Base-by-base conservation (phyloP, 2,113 vertebrate genomes). In the Probosciger aterrimus region DNA sequence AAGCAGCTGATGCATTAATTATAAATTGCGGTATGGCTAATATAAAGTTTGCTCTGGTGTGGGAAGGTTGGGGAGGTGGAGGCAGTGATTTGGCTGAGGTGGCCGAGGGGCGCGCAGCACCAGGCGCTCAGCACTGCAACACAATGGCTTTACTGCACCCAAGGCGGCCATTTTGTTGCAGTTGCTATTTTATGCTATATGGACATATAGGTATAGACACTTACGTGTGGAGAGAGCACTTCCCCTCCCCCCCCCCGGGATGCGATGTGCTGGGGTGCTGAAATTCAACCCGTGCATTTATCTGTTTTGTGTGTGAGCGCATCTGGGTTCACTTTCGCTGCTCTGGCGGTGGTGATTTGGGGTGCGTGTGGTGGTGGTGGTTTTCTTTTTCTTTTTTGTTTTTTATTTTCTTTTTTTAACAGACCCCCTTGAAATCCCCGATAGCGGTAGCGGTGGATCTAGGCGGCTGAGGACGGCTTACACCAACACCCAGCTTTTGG, bases 401-500 rank as follows among this genome's bases (percentile, higher is more conserved):
- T 74, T 53, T 52, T 46, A 33, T 65, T 65, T 22, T 65, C 27
- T 43, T 52, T 41, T 97, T 97, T 97, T 98, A 96, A 90, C 97
- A 99, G 99, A 99, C 96, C 98, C 99, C 82, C 98, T 99, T 95
- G 99, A 99, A 96, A 97, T 97, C 88, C 97, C 98, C 65, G 99
- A 99, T 88, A 98, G 98, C 96, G 97, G 97, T 82, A 97, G 93
- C 92, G 97, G 98, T 68, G 97, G 98, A 93, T 99, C 99, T 73
- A 98, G 99, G 97, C 98, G 99, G 96, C 96, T 99, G 97, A 98
- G 99, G 97, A 99, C 99, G 18, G 99, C 99, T 93, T 99, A 99
- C 97, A 99, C 99, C 94, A 99, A 99, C 98, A 99, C 99, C 14
- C 99, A 99, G 98, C 99, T 99, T 59, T 96, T 99, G 97, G 99